Conservation (phyloP, 2,888 invertebrate genomes). For the Nomada flava region DNA sequence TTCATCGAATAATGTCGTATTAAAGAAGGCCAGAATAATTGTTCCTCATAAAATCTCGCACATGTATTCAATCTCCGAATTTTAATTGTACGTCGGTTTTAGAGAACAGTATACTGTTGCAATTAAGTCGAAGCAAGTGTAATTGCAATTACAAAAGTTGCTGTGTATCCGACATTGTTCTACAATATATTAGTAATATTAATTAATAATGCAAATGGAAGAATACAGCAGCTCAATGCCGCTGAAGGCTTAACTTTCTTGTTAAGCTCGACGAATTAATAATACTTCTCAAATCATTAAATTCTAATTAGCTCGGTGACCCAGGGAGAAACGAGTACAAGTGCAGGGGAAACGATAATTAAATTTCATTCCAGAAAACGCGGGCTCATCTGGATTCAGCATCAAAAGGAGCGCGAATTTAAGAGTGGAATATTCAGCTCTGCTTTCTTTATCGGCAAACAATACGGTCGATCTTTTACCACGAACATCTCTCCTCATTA, state of each 20-base stretch:
- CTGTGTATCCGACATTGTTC: too few relatives aligned
- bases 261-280: neutral
- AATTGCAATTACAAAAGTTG: too few relatives aligned
- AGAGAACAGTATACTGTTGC: too few relatives aligned
- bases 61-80: too few relatives aligned
- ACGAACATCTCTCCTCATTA: slow-evolving; percentile 26
- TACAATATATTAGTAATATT: too few relatives aligned
- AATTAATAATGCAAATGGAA: too few relatives aligned
- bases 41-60: too few relatives aligned
- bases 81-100: too few relatives aligned
- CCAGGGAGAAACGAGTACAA: slow-evolving; percentile 31
- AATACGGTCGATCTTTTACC: slow-evolving; percentile 26
- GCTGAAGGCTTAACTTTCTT: neutral
- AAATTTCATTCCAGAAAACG: slow-evolving; percentile 33
- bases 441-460: slow-evolving; percentile 31
- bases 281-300: slow-evolving; percentile 24
- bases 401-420: slow-evolving; percentile 7
- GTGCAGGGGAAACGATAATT: slow-evolving; percentile 25
- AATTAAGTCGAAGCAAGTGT: too few relatives aligned
- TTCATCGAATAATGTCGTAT: too few relatives aligned
- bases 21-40: too few relatives aligned
- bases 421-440: slow-evolving; percentile 10
- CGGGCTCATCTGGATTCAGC: slow-evolving; percentile 9
- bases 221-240: neutral
- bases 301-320: slow-evolving; percentile 25